Evolutionary conservation across 2,113 vertebrate genomes (phyloP).

Genomic region (Nicator chloris): DNA sequence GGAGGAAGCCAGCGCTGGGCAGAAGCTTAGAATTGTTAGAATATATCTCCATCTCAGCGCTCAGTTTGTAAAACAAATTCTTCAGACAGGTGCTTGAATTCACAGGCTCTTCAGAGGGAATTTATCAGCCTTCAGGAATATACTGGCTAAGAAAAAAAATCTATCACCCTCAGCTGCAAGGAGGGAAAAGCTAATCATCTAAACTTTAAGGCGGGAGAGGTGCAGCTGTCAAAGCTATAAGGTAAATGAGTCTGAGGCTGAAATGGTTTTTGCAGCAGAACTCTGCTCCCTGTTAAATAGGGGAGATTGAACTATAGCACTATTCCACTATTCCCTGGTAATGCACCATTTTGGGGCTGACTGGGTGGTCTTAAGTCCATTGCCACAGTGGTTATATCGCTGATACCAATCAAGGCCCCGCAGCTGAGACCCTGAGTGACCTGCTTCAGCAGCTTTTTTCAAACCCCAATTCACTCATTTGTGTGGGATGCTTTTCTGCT

Average conservation of each 20-base stretch:
- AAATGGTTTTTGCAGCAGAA: slow-evolving; percentile 75
- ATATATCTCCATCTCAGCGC: slow-evolving; percentile 44
- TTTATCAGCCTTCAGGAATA: slow-evolving; percentile 72
- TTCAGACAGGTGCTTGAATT: slow-evolving; percentile 76
- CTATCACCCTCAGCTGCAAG: slow-evolving; percentile 71
- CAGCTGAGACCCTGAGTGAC: slow-evolving; percentile 86
- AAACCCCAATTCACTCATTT: slow-evolving; percentile 78
- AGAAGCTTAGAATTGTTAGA: slow-evolving; percentile 61
- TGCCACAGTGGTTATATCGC: slow-evolving; percentile 78
- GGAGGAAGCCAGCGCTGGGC: not conserved
- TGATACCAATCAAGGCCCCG: slow-evolving; percentile 82
- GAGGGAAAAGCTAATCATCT: slow-evolving; percentile 68
- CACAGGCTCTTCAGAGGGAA: slow-evolving; percentile 73
- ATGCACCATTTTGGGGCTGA: slow-evolving; percentile 79
- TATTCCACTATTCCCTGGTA: slow-evolving; percentile 73
- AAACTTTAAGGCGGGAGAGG: slow-evolving; percentile 73
- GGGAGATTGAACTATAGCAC: slow-evolving; percentile 78
- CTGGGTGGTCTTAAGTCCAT: slow-evolving; percentile 89
- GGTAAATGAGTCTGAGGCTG: slow-evolving; percentile 77
- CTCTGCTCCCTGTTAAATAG: slow-evolving; percentile 77
- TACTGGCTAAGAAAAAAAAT: slow-evolving; percentile 59
- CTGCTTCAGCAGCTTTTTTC: slow-evolving; percentile 78
- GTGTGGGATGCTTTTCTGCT: slow-evolving; percentile 81
- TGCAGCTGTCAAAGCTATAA: slow-evolving; percentile 82
- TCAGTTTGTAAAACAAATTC: slow-evolving; percentile 68